Percentiles rank a stretch among this genome's conserved stretches.
Evolutionary conservation across 1,140 invertebrate species (phyloP).

Genomic region (Calliopsis andreniformis): DNA sequence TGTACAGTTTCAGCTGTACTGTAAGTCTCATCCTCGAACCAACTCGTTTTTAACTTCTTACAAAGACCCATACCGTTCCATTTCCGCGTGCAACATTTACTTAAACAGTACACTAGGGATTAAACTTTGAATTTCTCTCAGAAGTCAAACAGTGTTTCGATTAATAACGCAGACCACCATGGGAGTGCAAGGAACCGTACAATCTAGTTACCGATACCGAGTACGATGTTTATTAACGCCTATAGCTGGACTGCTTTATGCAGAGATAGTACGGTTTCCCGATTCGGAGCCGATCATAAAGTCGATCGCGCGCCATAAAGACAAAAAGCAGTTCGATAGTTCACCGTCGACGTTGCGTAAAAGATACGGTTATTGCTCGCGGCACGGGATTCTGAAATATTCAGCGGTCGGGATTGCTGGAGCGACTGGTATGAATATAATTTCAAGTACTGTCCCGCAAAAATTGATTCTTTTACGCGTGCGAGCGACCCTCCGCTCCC

Average conservation of each 20-base stretch:
- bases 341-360: conserved; percentile 33
- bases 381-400: conserved; percentile 39
- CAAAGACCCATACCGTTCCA: no score
- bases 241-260: background rate
- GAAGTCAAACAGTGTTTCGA: no score
- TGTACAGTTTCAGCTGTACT: no score
- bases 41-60: no score
- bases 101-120: no score
- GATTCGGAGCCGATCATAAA: conserved; percentile 26
- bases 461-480: conserved; percentile 39
- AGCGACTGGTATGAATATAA: conserved; percentile 33
- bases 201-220: background rate
- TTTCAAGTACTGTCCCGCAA: conserved; percentile 32
- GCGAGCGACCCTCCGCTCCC: no score
- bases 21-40: no score
- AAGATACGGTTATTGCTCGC: conserved; percentile 33
- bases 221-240: background rate
- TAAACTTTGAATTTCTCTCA: no score
- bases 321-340: conserved; percentile 30
- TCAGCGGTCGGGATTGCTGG: background rate
- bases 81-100: no score
- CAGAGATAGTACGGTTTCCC: background rate
- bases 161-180: background rate
- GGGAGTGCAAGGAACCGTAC: background rate
- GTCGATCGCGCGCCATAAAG: conserved; percentile 25